Evolutionary conservation across 2,888 invertebrate genomes (phyloP).

Genomic region (Halictus ligatus): DNA sequence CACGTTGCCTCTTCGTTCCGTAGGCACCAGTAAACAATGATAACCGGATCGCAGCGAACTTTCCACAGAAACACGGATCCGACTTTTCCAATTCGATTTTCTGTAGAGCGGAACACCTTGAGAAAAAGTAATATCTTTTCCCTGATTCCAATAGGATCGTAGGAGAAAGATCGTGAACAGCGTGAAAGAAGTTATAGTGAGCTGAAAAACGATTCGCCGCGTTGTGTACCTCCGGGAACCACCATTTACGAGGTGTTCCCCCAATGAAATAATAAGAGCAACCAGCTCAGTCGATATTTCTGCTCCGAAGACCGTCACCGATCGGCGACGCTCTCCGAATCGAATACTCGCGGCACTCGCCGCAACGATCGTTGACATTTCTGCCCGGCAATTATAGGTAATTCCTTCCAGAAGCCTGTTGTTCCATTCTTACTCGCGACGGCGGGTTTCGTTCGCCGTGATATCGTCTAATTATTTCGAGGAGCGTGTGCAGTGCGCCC

Average conservation of each 20-base stretch:
- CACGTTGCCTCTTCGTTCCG: too few relatives aligned
- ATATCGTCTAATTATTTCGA: conserved; percentile 5
- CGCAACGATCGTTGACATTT: conserved; percentile 7
- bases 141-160: not conserved
- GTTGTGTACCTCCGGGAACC: not conserved
- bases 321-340: not conserved
- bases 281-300: not conserved
- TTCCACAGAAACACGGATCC: too few relatives aligned
- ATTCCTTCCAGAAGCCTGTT: not conserved
- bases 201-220: not conserved
- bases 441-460: not conserved
- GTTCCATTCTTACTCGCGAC: not conserved
- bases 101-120: not conserved
- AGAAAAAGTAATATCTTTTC: not conserved
- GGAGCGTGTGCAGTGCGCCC: not conserved
- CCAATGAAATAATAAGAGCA: not conserved
- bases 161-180: not conserved
- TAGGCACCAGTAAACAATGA: too few relatives aligned
- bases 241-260: not conserved
- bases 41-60: too few relatives aligned
- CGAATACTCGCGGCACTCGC: not conserved
- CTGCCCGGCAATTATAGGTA: not conserved
- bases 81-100: not conserved
- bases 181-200: not conserved
- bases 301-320: not conserved